Percentiles rank a stretch among this genome's conserved stretches.
Evolutionary conservation across 1,140 invertebrate species (phyloP).

Genomic region (Ptiloglossa arizonensis): DNA sequence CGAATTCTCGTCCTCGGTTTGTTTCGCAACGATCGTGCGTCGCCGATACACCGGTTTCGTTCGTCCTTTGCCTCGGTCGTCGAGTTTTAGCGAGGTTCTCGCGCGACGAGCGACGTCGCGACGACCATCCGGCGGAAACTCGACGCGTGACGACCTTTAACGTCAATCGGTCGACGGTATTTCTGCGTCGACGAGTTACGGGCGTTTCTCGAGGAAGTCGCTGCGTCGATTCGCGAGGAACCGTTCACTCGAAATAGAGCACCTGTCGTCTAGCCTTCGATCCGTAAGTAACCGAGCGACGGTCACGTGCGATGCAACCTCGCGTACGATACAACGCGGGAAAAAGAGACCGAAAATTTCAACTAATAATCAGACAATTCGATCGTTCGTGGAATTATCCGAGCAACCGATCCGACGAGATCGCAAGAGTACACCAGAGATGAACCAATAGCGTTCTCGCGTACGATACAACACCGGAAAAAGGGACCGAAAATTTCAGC

Average conservation of each 20-base stretch:
- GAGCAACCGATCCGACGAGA: too few species aligned
- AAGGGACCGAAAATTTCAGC: too few species aligned
- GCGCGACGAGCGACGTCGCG: neutral
- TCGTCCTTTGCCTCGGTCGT: neutral
- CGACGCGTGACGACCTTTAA: conserved; percentile 3
- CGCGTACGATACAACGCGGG: too few species aligned
- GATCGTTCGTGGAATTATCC: too few species aligned
- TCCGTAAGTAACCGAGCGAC: neutral
- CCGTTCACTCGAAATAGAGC: conserved; percentile 37
- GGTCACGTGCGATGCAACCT: conserved; percentile 2
- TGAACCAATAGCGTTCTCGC: too few species aligned
- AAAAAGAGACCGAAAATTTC: too few species aligned
- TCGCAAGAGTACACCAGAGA: too few species aligned
- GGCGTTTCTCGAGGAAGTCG: neutral
- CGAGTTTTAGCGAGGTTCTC: too few species aligned
- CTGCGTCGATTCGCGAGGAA: neutral
- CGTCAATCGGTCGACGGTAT: conserved; percentile 32
- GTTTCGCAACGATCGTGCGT: neutral
- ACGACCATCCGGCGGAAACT: neutral
- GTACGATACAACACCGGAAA: too few species aligned
- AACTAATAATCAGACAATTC: too few species aligned
- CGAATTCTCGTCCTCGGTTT: neutral
- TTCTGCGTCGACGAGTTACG: conserved; percentile 22
- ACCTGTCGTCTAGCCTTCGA: neutral
- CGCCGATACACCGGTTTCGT: neutral